Conservation (phyloP, 2,113 vertebrate genomes). For the Melanostigma gelatinosum region DNA sequence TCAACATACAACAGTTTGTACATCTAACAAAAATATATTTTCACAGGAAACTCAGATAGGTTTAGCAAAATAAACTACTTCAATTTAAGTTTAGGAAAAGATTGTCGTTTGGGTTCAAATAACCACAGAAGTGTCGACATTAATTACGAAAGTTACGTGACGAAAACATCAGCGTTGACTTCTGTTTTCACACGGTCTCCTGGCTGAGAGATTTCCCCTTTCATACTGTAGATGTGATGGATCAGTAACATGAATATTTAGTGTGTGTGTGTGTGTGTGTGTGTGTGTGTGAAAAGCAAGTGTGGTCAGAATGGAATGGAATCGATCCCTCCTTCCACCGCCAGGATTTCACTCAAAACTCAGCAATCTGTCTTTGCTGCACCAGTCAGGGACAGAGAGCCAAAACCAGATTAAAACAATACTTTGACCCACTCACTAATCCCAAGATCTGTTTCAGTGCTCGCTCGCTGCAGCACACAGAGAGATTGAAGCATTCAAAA, state of each 20-base stretch:
- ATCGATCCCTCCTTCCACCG: background rate
- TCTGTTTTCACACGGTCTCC: too few relatives aligned
- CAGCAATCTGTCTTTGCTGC: constrained; percentile 65
- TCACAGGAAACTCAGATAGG: too few relatives aligned
- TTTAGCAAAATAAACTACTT: too few relatives aligned
- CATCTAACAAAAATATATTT: too few relatives aligned
- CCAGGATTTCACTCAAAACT: constrained; percentile 39
- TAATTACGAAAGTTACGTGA: too few relatives aligned
- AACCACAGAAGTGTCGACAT: too few relatives aligned
- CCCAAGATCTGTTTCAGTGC: constrained; percentile 53
- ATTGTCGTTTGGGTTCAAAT: too few relatives aligned
- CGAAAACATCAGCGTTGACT: too few relatives aligned
- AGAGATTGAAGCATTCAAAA: background rate
- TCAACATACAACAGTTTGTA: too few relatives aligned
- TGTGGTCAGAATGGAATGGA: background rate
- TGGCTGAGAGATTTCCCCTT: background rate
- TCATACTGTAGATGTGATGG: background rate
- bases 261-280: background rate
- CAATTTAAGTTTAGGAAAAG: too few relatives aligned
- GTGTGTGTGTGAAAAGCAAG: constrained; percentile 1
- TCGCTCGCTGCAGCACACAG: background rate
- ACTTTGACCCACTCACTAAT: constrained; percentile 68
- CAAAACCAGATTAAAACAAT: constrained; percentile 69
- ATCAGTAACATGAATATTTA: constrained; percentile 8
- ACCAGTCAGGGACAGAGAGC: constrained; percentile 33